phyloP scores from a whole-genome alignment of 2,888 invertebrate species.

The Diaphora mendica region DNA sequence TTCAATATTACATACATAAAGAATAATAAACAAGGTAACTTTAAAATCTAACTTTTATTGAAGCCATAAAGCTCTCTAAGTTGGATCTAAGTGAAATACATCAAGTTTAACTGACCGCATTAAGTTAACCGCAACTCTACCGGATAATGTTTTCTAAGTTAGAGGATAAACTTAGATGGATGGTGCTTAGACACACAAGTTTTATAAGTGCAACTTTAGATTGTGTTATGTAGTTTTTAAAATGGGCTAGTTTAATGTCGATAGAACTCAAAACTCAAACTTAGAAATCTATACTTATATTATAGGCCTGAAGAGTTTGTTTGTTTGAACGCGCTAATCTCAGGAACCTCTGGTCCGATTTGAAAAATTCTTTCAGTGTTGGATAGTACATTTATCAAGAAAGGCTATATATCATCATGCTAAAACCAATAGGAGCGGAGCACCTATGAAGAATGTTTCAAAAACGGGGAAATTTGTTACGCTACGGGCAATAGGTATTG shows the following conservation, averaged over 20 bases:
- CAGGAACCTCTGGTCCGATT: too few species aligned
- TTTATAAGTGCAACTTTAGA: slow-evolving; percentile 49
- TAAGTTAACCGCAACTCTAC: slow-evolving; percentile 62
- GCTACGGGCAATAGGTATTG: too few species aligned
- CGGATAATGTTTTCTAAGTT: slow-evolving; percentile 64
- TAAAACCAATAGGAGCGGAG: too few species aligned
- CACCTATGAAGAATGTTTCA: too few species aligned
- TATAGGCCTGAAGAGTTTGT: too few species aligned
- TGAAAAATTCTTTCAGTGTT: too few species aligned
- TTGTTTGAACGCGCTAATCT: too few species aligned
- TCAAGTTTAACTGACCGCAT: slow-evolving; percentile 69
- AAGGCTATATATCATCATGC: too few species aligned
- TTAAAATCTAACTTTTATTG: slow-evolving; percentile 51
- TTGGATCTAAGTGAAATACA: slow-evolving; percentile 68
- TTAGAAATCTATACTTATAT: too few species aligned
- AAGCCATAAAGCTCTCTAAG: slow-evolving; percentile 61
- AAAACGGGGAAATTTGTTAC: too few species aligned
- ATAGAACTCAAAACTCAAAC: not conserved
- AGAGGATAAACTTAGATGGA: slow-evolving; percentile 75
- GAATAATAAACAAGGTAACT: slow-evolving; percentile 27
- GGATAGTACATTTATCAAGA: too few species aligned
- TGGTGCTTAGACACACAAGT: slow-evolving; percentile 66
- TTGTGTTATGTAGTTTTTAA: slow-evolving; percentile 40
- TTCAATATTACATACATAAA: slow-evolving; percentile 3
- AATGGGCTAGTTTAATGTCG: slow-evolving; percentile 29